Conservation (phyloP, 2,888 invertebrate species). For the Psococerastis gibbosa region DNA sequence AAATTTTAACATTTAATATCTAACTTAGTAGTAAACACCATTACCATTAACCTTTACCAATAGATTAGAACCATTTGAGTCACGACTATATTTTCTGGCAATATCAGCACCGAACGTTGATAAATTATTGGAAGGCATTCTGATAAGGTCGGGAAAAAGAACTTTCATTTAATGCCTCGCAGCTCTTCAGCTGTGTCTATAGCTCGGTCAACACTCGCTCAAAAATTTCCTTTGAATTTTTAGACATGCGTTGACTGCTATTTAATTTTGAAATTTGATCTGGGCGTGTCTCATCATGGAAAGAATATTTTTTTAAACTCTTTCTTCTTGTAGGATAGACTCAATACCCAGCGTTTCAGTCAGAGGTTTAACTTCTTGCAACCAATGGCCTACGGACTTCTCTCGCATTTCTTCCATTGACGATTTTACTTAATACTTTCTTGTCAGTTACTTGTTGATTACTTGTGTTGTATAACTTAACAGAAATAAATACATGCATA, state of each 20-base stretch:
- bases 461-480: no score
- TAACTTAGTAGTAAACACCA: no score
- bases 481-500: no score
- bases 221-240: background rate
- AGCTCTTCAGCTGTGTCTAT: background rate
- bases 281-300: background rate
- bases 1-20: no score
- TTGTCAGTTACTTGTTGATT: no score
- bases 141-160: background rate
- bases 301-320: background rate
- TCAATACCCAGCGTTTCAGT: background rate
- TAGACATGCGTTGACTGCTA: background rate
- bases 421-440: no score
- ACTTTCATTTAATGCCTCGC: background rate
- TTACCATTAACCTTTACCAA: no score
- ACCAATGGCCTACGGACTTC: no score
- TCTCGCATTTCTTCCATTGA: no score
- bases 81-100: background rate
- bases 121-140: background rate
- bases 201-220: background rate
- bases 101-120: background rate
- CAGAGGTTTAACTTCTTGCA: background rate
- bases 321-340: background rate
- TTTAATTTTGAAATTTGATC: background rate
- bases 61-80: background rate